A percentile compares a stretch with the other conserved stretches of the same genome.
These are phyloP conservation scores for Poecilus cupreus DNA, from an alignment of 2,888 invertebrate species.

Conservation along the genomic window DNA sequence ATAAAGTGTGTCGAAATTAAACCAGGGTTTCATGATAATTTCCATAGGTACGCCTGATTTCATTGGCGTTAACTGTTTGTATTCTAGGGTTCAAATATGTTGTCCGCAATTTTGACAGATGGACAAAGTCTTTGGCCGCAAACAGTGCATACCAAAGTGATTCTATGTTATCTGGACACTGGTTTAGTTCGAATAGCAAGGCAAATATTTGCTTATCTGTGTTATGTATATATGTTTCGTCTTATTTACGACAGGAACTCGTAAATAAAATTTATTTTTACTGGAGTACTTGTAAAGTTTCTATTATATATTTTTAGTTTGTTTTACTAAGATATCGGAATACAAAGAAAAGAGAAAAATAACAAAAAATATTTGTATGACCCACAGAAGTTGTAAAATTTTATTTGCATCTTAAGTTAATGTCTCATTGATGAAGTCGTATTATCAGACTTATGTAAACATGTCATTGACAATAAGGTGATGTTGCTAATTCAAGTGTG, in stretches of 20 bases:
- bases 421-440: constrained; percentile 35
- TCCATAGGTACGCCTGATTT: constrained; percentile 32
- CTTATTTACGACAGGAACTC: constrained; percentile 48
- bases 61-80: constrained; percentile 31
- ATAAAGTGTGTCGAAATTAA: constrained; percentile 37
- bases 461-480: constrained; percentile 50
- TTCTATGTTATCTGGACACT: constrained; percentile 38
- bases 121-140: constrained; percentile 15
- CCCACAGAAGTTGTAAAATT: neutral
- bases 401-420: constrained; percentile 26
- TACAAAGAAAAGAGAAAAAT: constrained; percentile 28
- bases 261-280: constrained; percentile 49
- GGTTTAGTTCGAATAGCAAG: constrained; percentile 44
- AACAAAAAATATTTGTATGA: constrained; percentile 24
- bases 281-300: constrained; percentile 46
- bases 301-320: constrained; percentile 51
- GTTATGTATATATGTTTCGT: constrained; percentile 53
- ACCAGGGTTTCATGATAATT: constrained; percentile 36
- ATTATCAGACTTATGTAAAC: constrained; percentile 45
- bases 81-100: constrained; percentile 13
- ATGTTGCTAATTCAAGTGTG: constrained; percentile 47
- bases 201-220: constrained; percentile 51
- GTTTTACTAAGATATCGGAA: constrained; percentile 33
- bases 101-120: constrained; percentile 39
- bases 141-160: constrained; percentile 27